Evolutionary conservation across 2,888 invertebrate genomes (phyloP), one percentile per base, ranked within the genome.

Genomic region (Thereva unica): DNA sequence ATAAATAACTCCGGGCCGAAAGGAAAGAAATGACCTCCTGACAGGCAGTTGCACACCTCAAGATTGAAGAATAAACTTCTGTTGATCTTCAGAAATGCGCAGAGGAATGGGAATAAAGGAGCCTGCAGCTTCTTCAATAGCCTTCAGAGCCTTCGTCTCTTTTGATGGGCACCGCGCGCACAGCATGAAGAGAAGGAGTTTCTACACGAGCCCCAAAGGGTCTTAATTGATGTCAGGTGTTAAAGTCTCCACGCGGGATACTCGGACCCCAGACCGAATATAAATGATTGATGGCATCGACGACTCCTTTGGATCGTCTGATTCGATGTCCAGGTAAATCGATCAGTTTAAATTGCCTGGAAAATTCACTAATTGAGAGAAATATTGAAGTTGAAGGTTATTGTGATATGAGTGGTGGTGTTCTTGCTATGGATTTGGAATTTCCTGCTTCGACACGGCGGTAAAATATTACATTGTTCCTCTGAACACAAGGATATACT

Each of bases 211-310:
- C 59, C 38, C 37, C 47, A 12, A 47, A 49, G 59, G 45, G 35
- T 59, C 59, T 59, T 59, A 59, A 59, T 59, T 59, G 59, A 59
- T 59, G 59, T 59, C 59, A 59, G 59, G 59, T 59, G 59, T 59
- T 59, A 59, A 23, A 59, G 59, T 59, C 59, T 37, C 42, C 47
- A 59, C 59, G 49, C 59, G 49, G 59, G 40, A 38, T 49, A 37
- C 7, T 59, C 9, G 47, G 45, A 59, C 49, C 59, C 47, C 47
- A 37, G 38, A 47, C 59, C 10, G 59, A 45, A 10, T 9, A 45
- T 8, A 37, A 12, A 47, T 59, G 59, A 59, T 59, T 59, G 59
- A 59, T 59, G 45, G 12, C 59, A 59, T 59, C 59, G 59, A 59
- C 23, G 23, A 23, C 23, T 59, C 49, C 59, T 47, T 59, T 59